Percentiles rank a stretch among this genome's conserved stretches.
Evolutionary conservation across 35 echinoderm and acorn worm genomes (phyloP).

Genomic region (Patiria miniata): DNA sequence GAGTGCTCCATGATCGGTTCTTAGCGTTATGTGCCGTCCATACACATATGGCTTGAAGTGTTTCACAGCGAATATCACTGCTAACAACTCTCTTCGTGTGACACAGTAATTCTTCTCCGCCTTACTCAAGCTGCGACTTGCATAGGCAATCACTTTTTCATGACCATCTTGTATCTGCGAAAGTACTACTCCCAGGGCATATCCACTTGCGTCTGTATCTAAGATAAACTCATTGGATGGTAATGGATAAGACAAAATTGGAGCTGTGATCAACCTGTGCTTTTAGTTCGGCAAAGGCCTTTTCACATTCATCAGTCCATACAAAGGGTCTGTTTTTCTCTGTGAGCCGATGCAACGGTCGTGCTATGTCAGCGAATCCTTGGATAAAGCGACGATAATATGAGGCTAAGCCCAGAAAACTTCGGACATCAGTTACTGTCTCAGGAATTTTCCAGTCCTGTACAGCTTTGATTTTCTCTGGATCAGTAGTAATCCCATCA

Average conservation of each 20-base stretch:
- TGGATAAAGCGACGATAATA: constrained; percentile 56
- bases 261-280: constrained; percentile 19
- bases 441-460: constrained; percentile 5
- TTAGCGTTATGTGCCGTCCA: too few species aligned
- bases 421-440: constrained; percentile 19
- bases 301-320: constrained; percentile 62
- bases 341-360: constrained; percentile 41
- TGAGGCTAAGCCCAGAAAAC: constrained; percentile 58
- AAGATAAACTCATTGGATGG: background rate
- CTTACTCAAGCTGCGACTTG: constrained; percentile 16
- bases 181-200: constrained; percentile 48
- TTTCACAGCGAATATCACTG: too few species aligned
- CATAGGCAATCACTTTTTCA: too few species aligned
- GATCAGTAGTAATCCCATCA: constrained; percentile 34
- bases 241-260: constrained; percentile 50
- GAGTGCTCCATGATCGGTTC: too few species aligned
- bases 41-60: constrained; percentile 53
- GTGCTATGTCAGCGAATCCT: constrained; percentile 31
- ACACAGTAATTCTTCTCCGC: constrained; percentile 52
- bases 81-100: too few species aligned
- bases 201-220: constrained; percentile 59
- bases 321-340: constrained; percentile 39
- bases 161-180: constrained; percentile 57
- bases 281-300: constrained; percentile 55
- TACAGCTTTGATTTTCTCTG: background rate